Percentiles rank a stretch among this genome's conserved stretches.
These are phyloP conservation scores for Bellardia bayeri DNA, from an alignment of 2,888 invertebrate species.

Conservation along the genomic window DNA sequence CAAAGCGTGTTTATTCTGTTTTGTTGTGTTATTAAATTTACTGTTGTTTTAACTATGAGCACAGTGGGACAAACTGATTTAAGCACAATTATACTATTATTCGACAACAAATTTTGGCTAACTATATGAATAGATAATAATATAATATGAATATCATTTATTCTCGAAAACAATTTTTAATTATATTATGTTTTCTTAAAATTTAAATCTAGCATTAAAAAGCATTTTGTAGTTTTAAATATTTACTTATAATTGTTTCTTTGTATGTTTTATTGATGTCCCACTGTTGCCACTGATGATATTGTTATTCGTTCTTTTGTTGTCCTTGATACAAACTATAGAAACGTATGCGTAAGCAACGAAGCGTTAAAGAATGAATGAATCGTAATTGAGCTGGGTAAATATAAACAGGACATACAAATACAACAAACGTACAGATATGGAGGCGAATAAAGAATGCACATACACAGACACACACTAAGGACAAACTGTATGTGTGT, in stretches of 20 bases:
- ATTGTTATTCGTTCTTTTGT: slow-evolving; percentile 8
- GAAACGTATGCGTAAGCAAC: slow-evolving; percentile 65
- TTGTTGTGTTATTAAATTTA: slow-evolving; percentile 41
- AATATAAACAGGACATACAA: slow-evolving; percentile 51
- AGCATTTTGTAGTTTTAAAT: neutral
- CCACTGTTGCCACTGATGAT: neutral
- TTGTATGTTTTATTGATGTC: neutral
- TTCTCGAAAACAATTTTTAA: no score
- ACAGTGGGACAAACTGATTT: slow-evolving; percentile 2
- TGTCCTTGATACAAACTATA: slow-evolving; percentile 32
- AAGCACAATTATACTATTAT: no score
- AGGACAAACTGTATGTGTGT: slow-evolving; percentile 23
- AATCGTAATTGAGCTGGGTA: slow-evolving; percentile 67
- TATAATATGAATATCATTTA: no score
- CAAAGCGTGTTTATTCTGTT: slow-evolving; percentile 57
- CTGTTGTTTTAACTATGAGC: neutral
- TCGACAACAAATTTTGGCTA: no score
- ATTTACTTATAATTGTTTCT: neutral
- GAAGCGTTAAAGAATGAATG: slow-evolving; percentile 70
- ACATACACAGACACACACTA: neutral
- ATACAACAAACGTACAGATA: neutral
- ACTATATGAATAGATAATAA: no score
- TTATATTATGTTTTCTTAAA: neutral
- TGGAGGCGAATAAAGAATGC: slow-evolving; percentile 5
- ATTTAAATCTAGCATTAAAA: neutral